These are phyloP conservation scores for Apogon hyalosoma DNA, from an alignment of 2,797 vertebrate genomes.

Conservation along the genomic window DNA sequence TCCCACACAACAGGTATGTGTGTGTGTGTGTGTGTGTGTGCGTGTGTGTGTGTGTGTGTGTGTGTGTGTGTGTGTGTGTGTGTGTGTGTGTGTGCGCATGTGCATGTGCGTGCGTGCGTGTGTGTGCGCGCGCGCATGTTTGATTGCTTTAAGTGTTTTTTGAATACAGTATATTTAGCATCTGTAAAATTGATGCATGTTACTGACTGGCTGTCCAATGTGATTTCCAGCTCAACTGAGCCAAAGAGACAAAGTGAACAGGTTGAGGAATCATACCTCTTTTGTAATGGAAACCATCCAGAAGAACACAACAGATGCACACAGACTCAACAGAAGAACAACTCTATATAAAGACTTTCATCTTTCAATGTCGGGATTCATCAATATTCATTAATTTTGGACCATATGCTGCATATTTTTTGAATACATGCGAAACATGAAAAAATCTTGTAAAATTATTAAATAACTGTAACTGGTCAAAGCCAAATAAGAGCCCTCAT, in stretches of 20 bases:
- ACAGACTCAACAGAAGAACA: slow-evolving; percentile 40
- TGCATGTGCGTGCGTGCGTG: too few species aligned
- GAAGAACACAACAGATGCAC: slow-evolving; percentile 42
- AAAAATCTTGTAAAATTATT: slow-evolving; percentile 5
- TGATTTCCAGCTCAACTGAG: slow-evolving; percentile 64
- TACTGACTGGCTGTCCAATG: slow-evolving; percentile 11
- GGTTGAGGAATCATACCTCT: slow-evolving; percentile 36
- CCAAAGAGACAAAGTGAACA: slow-evolving; percentile 55
- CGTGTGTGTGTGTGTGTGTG: slow-evolving; percentile 44
- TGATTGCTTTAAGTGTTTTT: too few species aligned
- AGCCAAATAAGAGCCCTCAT: slow-evolving; percentile 21
- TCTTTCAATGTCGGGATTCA: neutral
- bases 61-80: too few species aligned
- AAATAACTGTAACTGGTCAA: slow-evolving; percentile 8
- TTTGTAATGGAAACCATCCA: slow-evolving; percentile 25
- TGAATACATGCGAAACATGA: slow-evolving; percentile 36
- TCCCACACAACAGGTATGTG: slow-evolving; percentile 66
- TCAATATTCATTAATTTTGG: slow-evolving; percentile 1
- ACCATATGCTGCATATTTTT: slow-evolving; percentile 19
- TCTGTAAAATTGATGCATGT: neutral
- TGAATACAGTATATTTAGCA: too few species aligned
- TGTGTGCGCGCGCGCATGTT: too few species aligned
- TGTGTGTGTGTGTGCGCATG: too few species aligned
- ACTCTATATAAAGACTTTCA: slow-evolving; percentile 44
- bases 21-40: too few species aligned